Evolutionary conservation across 2,888 invertebrate species (phyloP), one percentile per base, ranked within the genome.

Genomic region (Chouioia cunea): DNA sequence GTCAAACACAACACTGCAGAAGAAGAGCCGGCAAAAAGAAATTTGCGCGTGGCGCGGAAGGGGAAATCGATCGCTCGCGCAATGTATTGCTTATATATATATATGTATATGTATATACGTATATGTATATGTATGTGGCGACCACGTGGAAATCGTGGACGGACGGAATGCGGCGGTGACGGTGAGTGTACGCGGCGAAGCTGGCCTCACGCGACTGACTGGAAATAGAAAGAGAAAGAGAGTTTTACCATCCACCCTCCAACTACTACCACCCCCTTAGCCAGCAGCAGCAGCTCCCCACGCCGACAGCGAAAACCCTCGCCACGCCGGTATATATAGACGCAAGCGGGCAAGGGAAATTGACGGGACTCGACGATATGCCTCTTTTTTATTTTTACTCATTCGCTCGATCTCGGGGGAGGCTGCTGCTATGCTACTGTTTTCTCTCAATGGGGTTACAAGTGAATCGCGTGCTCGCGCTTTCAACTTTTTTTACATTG

Each of bases 151-250:
- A 16, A 48, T 15, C 14, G 44, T 4, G 46, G 46, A 50, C 16
- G 60, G 48, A 53, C 47, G 54, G 65, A 58, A 56, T 22, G 54
- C 46, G 63, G 36, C 43, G 43, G 18, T 23, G 48, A 43, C 18
- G 56, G 47, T 54, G 70, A 36, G 50, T 43, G 20, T 50, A 59
- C 23, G 57, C 65, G 63, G 66, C 56, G 50, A 63, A 60, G 65
- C 69, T 74, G 65, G 60, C 70, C 67, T 70, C 71, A 48, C 65
- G 69, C 73, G 59, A 65, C 68, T 66, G 67, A n/a, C n/a, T n/a
- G n/a, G n/a, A n/a, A n/a, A n/a, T n/a, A n/a, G n/a, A 66, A 57
- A 56, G 44, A 23, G 50, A 53, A 62, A 27, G 66, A 59, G 44
- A 43, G 36, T 57, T 62, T 47, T 63, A 53, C 63, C 71, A 54